Evolutionary conservation across 1,140 invertebrate genomes (phyloP), one percentile per base, ranked within the genome.

Genomic region (Ectropis grisescens): DNA sequence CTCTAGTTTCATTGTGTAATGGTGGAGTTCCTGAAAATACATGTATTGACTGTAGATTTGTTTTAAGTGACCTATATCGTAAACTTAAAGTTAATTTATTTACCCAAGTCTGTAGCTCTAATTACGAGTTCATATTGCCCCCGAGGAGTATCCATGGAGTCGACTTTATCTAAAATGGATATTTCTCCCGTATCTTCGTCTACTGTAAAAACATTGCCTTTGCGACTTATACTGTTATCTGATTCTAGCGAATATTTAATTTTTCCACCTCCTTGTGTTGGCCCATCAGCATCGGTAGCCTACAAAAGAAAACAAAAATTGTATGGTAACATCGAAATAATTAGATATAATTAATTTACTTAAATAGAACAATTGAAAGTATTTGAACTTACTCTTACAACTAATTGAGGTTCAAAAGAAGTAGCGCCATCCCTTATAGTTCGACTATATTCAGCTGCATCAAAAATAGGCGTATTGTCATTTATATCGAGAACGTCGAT

Each of bases 381-480:
- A 26, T 4, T 22, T 22, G 10, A 7, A 57, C 62, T 66, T 51
- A 82, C 78, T 29, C 76, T 84, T 2, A 93, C 85, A 39, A 91
- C 87, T 36, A 94, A 84, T 37, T 92, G 90, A 0, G 91, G 91
- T 55, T 93, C 89, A 58, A 93, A 91, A 49, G 83, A 86, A 4
- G 85, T 86, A 0, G 89, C 87, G 3, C 87, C 88, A 57, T 93
- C 90, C 45, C 91, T 75, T 16, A 91, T 86, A 6, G 89, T 91
- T 31, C 91, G 83, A 27, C 89, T 86, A 47, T 94, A 95, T 33
- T 91, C 88, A 0, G 67, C 51, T 14, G 86, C 82, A 33, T 92
- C 88, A 68, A 96, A 96, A 0, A 85, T 55, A 0, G 94, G 94
- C 23, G 86, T 84, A 54, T 96, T 95, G 58, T 97, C 94, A 59